phyloP scores from a whole-genome alignment of 2,888 invertebrate species.

The Pherbina coryleti region DNA sequence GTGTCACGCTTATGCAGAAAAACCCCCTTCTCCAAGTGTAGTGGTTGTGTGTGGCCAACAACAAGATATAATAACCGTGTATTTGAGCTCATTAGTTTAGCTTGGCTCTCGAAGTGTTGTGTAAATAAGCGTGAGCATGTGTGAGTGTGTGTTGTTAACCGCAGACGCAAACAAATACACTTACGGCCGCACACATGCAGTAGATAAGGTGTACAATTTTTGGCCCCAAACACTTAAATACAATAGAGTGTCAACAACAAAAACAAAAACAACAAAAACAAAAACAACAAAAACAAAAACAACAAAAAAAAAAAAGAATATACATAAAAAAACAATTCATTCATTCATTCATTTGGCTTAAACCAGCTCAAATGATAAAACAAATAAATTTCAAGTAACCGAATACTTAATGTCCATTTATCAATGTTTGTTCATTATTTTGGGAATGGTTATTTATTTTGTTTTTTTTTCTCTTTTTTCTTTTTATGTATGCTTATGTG shows the following conservation, averaged over 20 bases:
- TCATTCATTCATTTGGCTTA: slow-evolving; percentile 13
- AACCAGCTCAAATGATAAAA: slow-evolving; percentile 21
- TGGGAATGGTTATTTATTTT: not conserved
- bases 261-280: too few species aligned
- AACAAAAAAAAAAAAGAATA: not conserved
- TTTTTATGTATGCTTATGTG: too few species aligned
- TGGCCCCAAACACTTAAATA: not conserved
- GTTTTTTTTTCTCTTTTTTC: not conserved
- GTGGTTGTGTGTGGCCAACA: slow-evolving; percentile 23
- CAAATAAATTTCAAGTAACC: slow-evolving; percentile 30
- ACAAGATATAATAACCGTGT: slow-evolving; percentile 11
- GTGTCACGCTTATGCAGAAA: too few species aligned
- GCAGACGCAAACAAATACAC: slow-evolving; percentile 11
- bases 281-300: too few species aligned
- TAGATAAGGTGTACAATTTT: not conserved
- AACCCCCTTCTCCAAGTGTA: not conserved
- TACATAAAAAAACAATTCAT: not conserved
- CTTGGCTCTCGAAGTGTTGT: slow-evolving; percentile 26
- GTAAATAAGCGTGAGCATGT: slow-evolving; percentile 19
- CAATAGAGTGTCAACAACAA: not conserved
- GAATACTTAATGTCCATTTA: slow-evolving; percentile 31
- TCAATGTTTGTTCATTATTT: slow-evolving; percentile 31
- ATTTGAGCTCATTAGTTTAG: slow-evolving; percentile 31
- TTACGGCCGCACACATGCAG: not conserved
- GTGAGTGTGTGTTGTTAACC: slow-evolving; percentile 13